Base-by-base conservation (phyloP, 2,888 invertebrate species). In the Argynnis bischoffii region DNA sequence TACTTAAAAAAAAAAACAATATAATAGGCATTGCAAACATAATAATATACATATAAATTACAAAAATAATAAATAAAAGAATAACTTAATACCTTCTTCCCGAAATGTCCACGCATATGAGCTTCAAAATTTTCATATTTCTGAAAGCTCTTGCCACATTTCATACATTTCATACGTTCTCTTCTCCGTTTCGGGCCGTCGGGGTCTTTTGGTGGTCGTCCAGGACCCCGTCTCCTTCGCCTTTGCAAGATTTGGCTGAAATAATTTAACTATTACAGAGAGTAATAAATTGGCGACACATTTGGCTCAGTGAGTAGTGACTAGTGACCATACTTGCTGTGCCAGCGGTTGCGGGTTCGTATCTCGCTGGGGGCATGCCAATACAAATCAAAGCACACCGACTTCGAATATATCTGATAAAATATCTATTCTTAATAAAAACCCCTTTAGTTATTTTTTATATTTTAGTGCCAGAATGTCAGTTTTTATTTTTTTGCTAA, bases 71-170 rank as follows among this genome's bases (percentile, higher is more conserved):
- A 21, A 15, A 26, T n/a, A 47, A n/a, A n/a, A 8, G 13, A n/a
- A 26, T 41, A 41, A 41, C 11, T 41, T 41, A 59, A 66, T 80
- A 92, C 93, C 89, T 92, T 90, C 81, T 90, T 90, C 41, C 93
- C 93, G 80, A 93, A 93, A 80, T 93, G 93, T 74, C 82, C 87
- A 75, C 93, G 83, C 88, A 93, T 85, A 63, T 93, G 93, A 0
- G 90, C 93, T 80, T 93, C 93, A 72, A 93, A 87, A 67, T 91
- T 93, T 70, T 92, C 93, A 74, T 93, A 93, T 72, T 92, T 93
- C 68, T 89, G 89, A 70, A 93, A 93, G 63, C 86, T 85, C 76
- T 88, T 91, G 15, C 89, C 88, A 73, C 93, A 93, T 76, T 90
- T 93, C 46, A 88, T 87, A 71, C 93, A 93, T 78, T 92, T 91